These are phyloP conservation scores for Phaenicophaeus curvirostris DNA, from an alignment of 2,797 vertebrate species.

Conservation along the genomic window DNA sequence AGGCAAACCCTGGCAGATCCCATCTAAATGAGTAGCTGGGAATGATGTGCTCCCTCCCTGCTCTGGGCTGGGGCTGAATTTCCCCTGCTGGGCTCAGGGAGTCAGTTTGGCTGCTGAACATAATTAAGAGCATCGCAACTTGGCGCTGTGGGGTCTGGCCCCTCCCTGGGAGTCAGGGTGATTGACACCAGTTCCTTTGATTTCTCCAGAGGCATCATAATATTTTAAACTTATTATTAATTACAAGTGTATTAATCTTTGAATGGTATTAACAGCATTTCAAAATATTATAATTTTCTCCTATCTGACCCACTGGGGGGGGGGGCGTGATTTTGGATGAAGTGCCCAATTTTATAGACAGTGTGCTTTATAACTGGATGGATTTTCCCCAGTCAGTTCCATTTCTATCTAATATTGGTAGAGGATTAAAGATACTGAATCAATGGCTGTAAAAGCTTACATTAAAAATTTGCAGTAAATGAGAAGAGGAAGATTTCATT, in stretches of 20 bases:
- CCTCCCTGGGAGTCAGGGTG: neutral
- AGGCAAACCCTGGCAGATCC: neutral
- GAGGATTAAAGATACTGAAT: constrained; percentile 62
- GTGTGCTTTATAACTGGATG: constrained; percentile 32
- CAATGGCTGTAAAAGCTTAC: constrained; percentile 56
- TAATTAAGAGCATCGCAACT: constrained; percentile 21
- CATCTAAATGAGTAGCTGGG: neutral
- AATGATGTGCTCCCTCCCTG: neutral
- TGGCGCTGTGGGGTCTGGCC: neutral
- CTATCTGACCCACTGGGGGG: fast-evolving
- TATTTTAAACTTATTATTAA: constrained; percentile 56
- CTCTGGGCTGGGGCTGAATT: neutral
- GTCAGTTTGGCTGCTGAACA: neutral
- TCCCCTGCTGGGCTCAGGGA: neutral
- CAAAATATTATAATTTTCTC: constrained; percentile 51
- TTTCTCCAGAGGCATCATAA: constrained; percentile 39
- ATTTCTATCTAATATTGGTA: constrained; percentile 10
- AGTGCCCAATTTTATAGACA: constrained; percentile 47
- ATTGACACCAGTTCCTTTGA: constrained; percentile 39
- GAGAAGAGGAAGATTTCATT: constrained; percentile 52
- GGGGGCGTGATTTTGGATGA: constrained; percentile 17
- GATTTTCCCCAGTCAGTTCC: constrained; percentile 51
- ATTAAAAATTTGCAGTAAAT: constrained; percentile 61
- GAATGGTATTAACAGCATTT: constrained; percentile 44
- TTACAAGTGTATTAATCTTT: constrained; percentile 52